Percentiles rank a stretch among this genome's conserved stretches.
Conservation (phyloP, 2,888 invertebrate species). For the Muschampia plurimacula region DNA sequence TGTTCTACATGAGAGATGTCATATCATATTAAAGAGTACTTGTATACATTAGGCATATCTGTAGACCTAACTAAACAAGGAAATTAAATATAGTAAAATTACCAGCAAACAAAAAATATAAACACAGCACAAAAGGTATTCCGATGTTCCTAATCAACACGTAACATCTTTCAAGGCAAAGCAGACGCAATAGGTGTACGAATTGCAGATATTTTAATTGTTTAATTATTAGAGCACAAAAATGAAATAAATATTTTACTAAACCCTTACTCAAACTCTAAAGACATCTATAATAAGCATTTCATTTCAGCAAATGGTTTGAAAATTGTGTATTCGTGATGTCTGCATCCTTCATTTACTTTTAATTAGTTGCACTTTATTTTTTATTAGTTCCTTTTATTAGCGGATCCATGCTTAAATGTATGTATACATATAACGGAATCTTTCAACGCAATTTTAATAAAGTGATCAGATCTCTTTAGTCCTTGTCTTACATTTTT, state of each 20-base stretch:
- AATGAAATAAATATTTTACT: constrained; percentile 28
- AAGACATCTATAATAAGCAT: neutral
- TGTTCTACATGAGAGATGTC: too few species aligned
- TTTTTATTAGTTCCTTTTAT: too few species aligned
- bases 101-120: neutral
- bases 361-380: too few species aligned
- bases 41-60: too few species aligned
- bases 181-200: constrained; percentile 26
- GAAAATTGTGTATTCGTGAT: neutral
- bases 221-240: constrained; percentile 43
- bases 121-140: neutral
- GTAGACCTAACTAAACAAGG: too few species aligned
- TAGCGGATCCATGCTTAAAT: too few species aligned
- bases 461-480: too few species aligned
- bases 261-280: constrained; percentile 1
- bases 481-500: too few species aligned
- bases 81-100: neutral
- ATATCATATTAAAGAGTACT: too few species aligned
- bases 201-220: constrained; percentile 34
- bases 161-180: constrained; percentile 38
- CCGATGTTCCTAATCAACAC: constrained; percentile 1
- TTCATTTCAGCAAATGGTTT: neutral
- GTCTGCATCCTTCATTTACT: neutral
- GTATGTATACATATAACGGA: too few species aligned
- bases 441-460: too few species aligned